phyloP scores from a whole-genome alignment of 2,888 invertebrate genomes.

The Lissonota sp. region DNA sequence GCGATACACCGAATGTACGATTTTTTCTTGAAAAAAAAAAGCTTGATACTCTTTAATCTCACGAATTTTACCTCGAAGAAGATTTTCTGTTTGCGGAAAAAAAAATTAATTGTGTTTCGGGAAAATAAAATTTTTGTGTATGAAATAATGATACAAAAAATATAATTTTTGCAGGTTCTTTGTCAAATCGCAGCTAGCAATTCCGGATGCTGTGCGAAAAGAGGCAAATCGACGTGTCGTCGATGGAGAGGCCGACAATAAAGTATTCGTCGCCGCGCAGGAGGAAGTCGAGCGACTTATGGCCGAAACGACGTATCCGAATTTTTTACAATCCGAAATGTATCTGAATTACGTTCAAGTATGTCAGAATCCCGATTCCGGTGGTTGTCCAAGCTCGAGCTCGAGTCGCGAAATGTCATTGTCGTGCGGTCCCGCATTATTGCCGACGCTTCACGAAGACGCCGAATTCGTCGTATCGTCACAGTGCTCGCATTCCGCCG shows the following conservation, averaged over 20 bases:
- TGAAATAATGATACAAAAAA: not conserved
- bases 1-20: slow-evolving; percentile 88
- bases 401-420: slow-evolving; percentile 83
- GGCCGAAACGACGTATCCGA: slow-evolving; percentile 94
- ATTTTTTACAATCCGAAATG: slow-evolving; percentile 96
- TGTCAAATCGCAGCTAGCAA: slow-evolving; percentile 92
- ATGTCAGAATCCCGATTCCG: slow-evolving; percentile 85
- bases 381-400: slow-evolving; percentile 79
- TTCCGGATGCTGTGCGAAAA: slow-evolving; percentile 92
- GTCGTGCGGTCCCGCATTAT: slow-evolving; percentile 85
- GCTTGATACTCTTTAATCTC: too few relatives aligned
- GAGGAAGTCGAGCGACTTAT: slow-evolving; percentile 93
- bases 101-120: too few relatives aligned
- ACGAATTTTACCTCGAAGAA: too few relatives aligned
- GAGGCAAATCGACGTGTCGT: slow-evolving; percentile 91
- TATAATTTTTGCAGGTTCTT: slow-evolving; percentile 87
- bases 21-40: too few relatives aligned
- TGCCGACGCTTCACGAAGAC: slow-evolving; percentile 95
- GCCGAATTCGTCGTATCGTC: slow-evolving; percentile 86
- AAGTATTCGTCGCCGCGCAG: slow-evolving; percentile 94
- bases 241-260: slow-evolving; percentile 89
- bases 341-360: slow-evolving; percentile 94
- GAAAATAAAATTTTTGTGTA: not conserved
- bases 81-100: too few relatives aligned
- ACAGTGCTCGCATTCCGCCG: slow-evolving; percentile 77